Base-by-base conservation (phyloP, 2,797 vertebrate species). In the Serranus cabrilla region DNA sequence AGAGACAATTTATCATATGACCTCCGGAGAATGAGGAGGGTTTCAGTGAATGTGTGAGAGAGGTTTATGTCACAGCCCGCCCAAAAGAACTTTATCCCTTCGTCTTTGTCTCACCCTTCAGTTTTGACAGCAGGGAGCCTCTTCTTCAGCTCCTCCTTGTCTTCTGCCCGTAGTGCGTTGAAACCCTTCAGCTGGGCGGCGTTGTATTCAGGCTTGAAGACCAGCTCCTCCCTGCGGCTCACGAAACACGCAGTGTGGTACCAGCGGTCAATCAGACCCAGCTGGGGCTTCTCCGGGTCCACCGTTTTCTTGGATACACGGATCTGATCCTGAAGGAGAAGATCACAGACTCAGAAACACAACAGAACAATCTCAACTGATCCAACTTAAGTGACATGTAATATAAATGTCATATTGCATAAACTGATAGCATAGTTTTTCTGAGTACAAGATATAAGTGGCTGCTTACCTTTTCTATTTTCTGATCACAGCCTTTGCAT, bases 231-330 rank as follows among this genome's bases (percentile, higher is more conserved):
- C 9, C 97, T 93, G 46, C 91, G 93, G 83, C 93, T 93, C 85
- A 97, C 95, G 0, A 99, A 99, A 91, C 98, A 99, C 34, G 91
- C 87, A 0, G 95, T 97, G 89, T 99, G 98, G 94, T 99, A 99
- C 98, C 98, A 99, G 89, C 97, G 97, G 90, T 99, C 98, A 0
- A 99, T 99, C 94, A 99, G 95, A 21, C 98, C 98, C 90, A 99
- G 92, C 82, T 99, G 98, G 0, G 98, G 98, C 87, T 99, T 98
- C 81, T 99, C 98, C 0, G 97, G 94, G 84, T 99, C 96, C 74
- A 99, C 90, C 0, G 96, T 94, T 92, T 99, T 99, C 94, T 99
- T 99, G 9, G 98, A 99, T 58, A 99, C 94, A 10, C 98, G 96
- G 31, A 99, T 95, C 71, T 98, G 97, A 85, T 98, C 98, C 98